A percentile compares a stretch with the other conserved stretches of the same genome.
These are phyloP conservation scores for Drosophila atripex DNA, from an alignment of 2,888 invertebrate genomes.

Conservation along the genomic window DNA sequence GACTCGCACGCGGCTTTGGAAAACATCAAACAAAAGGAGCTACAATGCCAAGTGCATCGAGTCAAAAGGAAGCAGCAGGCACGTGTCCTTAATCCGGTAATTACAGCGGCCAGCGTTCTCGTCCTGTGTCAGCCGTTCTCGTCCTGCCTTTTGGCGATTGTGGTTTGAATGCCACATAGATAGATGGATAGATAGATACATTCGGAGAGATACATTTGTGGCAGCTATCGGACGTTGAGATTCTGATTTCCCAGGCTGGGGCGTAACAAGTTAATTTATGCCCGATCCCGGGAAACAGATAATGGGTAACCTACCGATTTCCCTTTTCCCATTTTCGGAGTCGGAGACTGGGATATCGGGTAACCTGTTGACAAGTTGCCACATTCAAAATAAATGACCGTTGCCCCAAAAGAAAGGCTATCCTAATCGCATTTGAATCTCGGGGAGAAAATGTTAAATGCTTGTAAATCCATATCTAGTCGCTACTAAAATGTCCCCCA, in stretches of 20 bases:
- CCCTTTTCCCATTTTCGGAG: slow-evolving; percentile 20
- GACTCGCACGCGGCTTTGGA: slow-evolving; percentile 69
- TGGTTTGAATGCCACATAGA: slow-evolving; percentile 51
- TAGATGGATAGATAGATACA: slow-evolving; percentile 12
- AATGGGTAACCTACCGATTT: slow-evolving; percentile 53
- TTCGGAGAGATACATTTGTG: slow-evolving; percentile 43
- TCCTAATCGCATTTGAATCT: slow-evolving; percentile 73
- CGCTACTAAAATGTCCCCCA: slow-evolving; percentile 63
- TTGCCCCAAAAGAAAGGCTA: slow-evolving; percentile 29
- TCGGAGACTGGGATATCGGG: slow-evolving; percentile 42
- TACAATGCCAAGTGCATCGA: slow-evolving; percentile 66
- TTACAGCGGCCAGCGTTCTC: slow-evolving; percentile 53
- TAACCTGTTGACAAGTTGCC: slow-evolving; percentile 74
- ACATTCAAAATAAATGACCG: slow-evolving; percentile 57
- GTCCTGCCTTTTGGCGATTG: slow-evolving; percentile 32
- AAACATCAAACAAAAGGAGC: slow-evolving; percentile 56
- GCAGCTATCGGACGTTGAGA: slow-evolving; percentile 13
- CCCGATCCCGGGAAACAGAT: slow-evolving; percentile 64
- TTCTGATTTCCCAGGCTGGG: slow-evolving; percentile 61
- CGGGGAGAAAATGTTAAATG: slow-evolving; percentile 65
- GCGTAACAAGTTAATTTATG: slow-evolving; percentile 80
- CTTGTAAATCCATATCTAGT: slow-evolving; percentile 71
- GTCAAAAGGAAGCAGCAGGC: slow-evolving; percentile 76
- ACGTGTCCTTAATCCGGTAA: slow-evolving; percentile 79
- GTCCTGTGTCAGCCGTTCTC: slow-evolving; percentile 16